These are phyloP conservation scores for Sander vitreus DNA, from an alignment of 2,113 vertebrate species.

Conservation along the genomic window DNA sequence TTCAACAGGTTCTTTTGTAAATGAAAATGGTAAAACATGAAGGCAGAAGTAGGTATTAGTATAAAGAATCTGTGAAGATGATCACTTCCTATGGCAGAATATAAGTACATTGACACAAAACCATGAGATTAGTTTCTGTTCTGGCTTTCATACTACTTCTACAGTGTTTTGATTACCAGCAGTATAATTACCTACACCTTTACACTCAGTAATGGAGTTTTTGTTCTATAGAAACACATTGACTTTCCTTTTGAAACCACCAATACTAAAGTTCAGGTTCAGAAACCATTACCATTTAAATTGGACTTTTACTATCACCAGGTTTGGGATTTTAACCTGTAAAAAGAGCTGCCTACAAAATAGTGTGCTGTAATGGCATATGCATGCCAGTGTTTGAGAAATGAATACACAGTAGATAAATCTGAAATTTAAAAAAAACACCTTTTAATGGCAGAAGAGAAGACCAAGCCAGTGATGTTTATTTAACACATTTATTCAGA, in stretches of 20 bases:
- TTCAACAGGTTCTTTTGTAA: background rate
- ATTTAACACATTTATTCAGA: background rate
- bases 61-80: background rate
- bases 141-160: background rate
- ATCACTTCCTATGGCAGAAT: background rate
- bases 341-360: background rate
- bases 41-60: constrained; percentile 1
- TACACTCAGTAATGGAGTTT: background rate
- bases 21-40: background rate
- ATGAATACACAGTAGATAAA: background rate
- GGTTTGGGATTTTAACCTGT: background rate
- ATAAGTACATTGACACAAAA: fast-evolving
- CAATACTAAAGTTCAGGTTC: background rate
- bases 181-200: background rate
- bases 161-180: background rate
- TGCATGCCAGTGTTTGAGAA: background rate
- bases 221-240: too few species aligned
- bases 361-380: background rate
- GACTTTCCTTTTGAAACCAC: background rate
- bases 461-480: background rate
- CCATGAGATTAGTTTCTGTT: background rate
- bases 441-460: background rate
- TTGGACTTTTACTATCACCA: background rate
- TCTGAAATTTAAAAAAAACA: background rate
- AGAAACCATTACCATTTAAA: background rate